Evolutionary conservation across 2,888 invertebrate species (phyloP).

Genomic region (Glaucopsyche alexis): DNA sequence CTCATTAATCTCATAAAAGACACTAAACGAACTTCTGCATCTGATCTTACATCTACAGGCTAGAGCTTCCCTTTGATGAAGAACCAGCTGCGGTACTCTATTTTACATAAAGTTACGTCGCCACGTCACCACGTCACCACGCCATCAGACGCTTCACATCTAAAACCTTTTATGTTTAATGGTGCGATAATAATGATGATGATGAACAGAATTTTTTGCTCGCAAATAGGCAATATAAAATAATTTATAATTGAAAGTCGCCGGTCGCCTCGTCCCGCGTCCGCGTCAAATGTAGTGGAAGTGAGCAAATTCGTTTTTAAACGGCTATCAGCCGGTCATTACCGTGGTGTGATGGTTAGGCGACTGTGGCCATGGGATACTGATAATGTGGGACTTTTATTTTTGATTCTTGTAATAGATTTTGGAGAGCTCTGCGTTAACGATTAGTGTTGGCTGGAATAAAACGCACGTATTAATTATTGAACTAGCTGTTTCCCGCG

Average conservation of each 20-base stretch:
- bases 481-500: too few relatives aligned
- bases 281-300: slow-evolving; percentile 76
- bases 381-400: neutral
- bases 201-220: neutral
- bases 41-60: too few relatives aligned
- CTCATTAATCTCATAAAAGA: too few relatives aligned
- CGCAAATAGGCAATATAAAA: neutral
- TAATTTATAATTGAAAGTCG: slow-evolving; percentile 20
- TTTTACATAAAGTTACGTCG: too few relatives aligned
- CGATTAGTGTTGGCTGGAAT: neutral
- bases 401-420: neutral
- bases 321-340: slow-evolving; percentile 80
- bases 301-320: slow-evolving; percentile 82
- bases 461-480: neutral
- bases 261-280: neutral
- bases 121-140: too few relatives aligned
- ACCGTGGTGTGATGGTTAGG: slow-evolving; percentile 59
- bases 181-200: neutral
- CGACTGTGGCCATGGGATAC: slow-evolving; percentile 50
- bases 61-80: too few relatives aligned
- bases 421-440: neutral
- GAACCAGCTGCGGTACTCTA: too few relatives aligned
- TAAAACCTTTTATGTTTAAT: neutral
- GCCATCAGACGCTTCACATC: neutral
- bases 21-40: too few relatives aligned